Conservation (phyloP, 2,797 vertebrate genomes). For the Mastacembelus armatus region DNA sequence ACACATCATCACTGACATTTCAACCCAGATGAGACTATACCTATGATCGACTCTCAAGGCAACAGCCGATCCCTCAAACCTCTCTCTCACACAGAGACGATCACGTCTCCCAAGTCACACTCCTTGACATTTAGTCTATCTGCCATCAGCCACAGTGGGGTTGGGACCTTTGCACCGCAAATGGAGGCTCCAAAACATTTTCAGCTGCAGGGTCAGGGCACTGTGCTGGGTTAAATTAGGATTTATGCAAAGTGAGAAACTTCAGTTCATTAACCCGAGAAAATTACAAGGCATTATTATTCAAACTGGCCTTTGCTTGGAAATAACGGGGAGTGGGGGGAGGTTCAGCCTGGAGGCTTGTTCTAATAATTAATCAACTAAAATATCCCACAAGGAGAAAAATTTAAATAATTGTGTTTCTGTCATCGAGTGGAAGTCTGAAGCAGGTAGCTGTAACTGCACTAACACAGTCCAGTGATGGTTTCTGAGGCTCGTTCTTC, state of each 20-base stretch:
- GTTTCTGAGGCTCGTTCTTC: not conserved
- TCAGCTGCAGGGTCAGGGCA: not conserved
- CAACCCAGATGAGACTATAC: conserved; percentile 23
- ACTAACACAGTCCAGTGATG: not conserved
- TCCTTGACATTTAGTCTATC: conserved; percentile 56
- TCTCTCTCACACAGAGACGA: not conserved
- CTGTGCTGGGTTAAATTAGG: not conserved
- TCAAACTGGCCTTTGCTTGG: conserved; percentile 28
- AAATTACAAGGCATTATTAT: conserved; percentile 31
- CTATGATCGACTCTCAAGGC: conserved; percentile 28
- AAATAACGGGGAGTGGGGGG: conserved; percentile 15
- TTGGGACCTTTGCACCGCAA: not conserved
- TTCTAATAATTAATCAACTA: conserved; percentile 53
- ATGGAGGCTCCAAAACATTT: conserved; percentile 1
- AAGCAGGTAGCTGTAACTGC: too few relatives aligned
- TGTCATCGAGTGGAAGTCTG: not conserved
- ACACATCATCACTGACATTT: conserved; percentile 25
- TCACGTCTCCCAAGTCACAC: conserved; percentile 20
- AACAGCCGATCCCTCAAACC: not conserved
- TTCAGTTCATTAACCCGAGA: conserved; percentile 21
- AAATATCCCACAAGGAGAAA: conserved; percentile 33
- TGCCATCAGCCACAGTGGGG: conserved; percentile 19
- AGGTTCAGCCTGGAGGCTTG: conserved; percentile 31
- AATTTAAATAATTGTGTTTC: conserved; percentile 18
- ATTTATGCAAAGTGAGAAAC: conserved; percentile 20